Evolutionary conservation across 2,888 invertebrate species (phyloP).

Genomic region (Anthophora plumipes): DNA sequence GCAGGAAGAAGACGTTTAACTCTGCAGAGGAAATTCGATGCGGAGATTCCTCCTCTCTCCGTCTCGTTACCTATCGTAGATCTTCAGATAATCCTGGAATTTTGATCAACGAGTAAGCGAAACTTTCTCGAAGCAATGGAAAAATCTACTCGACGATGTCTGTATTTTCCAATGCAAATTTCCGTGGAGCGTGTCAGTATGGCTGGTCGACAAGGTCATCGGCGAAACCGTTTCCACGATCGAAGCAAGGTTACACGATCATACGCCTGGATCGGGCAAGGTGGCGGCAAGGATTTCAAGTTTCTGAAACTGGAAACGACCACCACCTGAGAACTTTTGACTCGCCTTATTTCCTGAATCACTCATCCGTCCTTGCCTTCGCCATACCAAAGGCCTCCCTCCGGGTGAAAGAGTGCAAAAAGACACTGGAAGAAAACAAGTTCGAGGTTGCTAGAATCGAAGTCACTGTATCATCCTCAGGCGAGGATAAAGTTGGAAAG

Average conservation of each 20-base stretch:
- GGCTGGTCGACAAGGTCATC: constrained; percentile 6
- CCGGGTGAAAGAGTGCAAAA: background rate
- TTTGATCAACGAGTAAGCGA: background rate
- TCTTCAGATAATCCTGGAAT: background rate
- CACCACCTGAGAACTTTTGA: constrained; percentile 31
- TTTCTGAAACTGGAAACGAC: constrained; percentile 52
- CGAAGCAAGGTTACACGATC: constrained; percentile 48
- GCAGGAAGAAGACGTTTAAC: background rate
- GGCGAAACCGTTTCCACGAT: constrained; percentile 31
- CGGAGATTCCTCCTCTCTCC: background rate
- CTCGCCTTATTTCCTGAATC: constrained; percentile 8
- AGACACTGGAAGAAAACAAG: background rate
- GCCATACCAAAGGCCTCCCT: background rate
- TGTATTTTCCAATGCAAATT: constrained; percentile 30
- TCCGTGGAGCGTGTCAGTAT: constrained; percentile 8
- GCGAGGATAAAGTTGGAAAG: background rate
- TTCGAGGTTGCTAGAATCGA: background rate
- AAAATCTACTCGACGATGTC: background rate
- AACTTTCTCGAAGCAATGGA: background rate
- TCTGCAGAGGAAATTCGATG: background rate
- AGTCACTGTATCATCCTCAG: background rate
- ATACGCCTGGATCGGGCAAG: constrained; percentile 22
- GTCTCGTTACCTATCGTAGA: background rate
- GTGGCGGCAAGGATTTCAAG: constrained; percentile 33
- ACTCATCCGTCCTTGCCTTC: constrained; percentile 28